Percentiles rank a stretch among this genome's conserved stretches.
Evolutionary conservation across 2,113 vertebrate species (phyloP).

Genomic region (Laterallus jamaicensis): DNA sequence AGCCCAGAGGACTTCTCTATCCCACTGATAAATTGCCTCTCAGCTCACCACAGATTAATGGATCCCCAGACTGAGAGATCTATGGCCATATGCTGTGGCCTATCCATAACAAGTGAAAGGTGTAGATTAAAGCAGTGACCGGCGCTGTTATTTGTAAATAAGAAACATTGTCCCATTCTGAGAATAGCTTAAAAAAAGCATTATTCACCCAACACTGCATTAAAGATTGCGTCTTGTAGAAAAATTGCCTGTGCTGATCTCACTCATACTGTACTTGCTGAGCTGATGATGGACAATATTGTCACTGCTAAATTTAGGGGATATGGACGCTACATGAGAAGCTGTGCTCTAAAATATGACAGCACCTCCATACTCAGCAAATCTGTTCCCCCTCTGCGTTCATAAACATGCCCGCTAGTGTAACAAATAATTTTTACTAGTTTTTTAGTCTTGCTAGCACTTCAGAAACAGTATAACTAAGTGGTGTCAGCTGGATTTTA

Average conservation of each 20-base stretch:
- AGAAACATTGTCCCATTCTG: constrained; percentile 4
- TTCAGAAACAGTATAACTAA: background rate
- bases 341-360: background rate
- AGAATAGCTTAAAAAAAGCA: background rate
- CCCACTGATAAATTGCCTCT: background rate
- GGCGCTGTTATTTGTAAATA: background rate
- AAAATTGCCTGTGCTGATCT: background rate
- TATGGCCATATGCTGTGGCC: background rate
- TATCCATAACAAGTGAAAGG: constrained; percentile 23
- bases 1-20: background rate
- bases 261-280: background rate
- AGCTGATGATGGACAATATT: background rate
- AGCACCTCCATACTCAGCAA: background rate
- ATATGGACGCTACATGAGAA: background rate
- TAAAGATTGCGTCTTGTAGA: background rate
- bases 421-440: constrained; percentile 22
- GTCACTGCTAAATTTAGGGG: background rate
- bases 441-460: background rate
- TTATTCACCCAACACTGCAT: background rate
- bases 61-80: background rate
- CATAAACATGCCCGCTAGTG: background rate
- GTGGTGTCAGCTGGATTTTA: constrained; percentile 33
- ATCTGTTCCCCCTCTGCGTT: background rate
- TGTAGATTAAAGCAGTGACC: constrained; percentile 18
- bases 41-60: background rate